Conservation (phyloP, 2,113 vertebrate genomes). For the Formicarius rufipectus region DNA sequence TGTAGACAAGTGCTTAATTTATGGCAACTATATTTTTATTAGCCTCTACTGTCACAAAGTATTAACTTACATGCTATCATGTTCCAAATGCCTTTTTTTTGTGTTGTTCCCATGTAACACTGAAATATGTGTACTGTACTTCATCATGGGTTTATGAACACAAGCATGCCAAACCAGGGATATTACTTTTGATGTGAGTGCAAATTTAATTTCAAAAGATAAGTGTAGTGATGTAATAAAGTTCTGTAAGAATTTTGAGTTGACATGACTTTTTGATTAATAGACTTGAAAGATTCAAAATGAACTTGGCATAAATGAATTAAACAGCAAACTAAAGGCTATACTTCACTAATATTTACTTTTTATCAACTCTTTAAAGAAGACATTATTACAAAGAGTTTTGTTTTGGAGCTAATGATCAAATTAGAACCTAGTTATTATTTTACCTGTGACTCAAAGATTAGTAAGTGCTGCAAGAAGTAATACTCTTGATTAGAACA, state of each 20-base stretch:
- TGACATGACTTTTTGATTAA: background rate
- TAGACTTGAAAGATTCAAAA: background rate
- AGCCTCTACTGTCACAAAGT: constrained; percentile 18
- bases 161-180: background rate
- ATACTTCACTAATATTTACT: background rate
- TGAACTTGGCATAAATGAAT: background rate
- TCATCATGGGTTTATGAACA: background rate
- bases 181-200: background rate
- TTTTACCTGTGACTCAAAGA: background rate
- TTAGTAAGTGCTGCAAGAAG: background rate
- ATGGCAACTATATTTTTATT: constrained; percentile 42
- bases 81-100: constrained; percentile 20
- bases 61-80: constrained; percentile 8
- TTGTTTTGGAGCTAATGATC: background rate
- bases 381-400: background rate
- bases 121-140: background rate
- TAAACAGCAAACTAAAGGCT: background rate
- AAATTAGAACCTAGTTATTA: background rate
- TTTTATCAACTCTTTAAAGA: background rate
- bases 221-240: background rate
- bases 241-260: background rate
- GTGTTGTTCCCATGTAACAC: background rate
- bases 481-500: background rate
- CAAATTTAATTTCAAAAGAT: constrained; percentile 7
- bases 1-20: constrained; percentile 25